Base-by-base conservation (phyloP, 2,888 invertebrate species). In the Melikaiella ostensackeni region DNA sequence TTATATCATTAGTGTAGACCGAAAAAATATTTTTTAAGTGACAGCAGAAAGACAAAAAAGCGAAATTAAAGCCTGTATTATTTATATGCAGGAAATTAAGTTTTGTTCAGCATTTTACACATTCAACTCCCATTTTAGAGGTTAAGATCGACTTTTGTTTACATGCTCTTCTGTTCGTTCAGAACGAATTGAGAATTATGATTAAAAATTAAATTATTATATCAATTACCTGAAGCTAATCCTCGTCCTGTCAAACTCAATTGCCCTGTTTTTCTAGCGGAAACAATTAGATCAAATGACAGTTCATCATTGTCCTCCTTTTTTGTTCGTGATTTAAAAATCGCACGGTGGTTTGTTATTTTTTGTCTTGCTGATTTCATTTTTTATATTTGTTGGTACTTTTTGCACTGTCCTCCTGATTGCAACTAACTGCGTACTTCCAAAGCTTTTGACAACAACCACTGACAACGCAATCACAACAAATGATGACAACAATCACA, bases 241-340 rank as follows among this genome's bases (percentile, higher is more conserved):
- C 95, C 96, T 88, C 94, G 94, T 82, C 95, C 95, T 77, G 96
- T 94, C 84, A 98, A 93, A 92, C 96, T 96, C 61, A 98, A 92
- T 84, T 95, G 94, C 27, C 98, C 98, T 81, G 95, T 95, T 88
- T 95, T 95, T 86, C 97, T 94, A 5, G 97, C 97, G 82, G 95
- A 94, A 92, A 97, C 96, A 77, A 98, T 93, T 86, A 97, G 91
- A 74, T 94, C 94, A 77, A 93, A 93, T 42, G 96, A 94, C 80
- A 97, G 90, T 88, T 95, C 94, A 77, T 92, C 93, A 80, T 95
- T 94, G 87, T 96, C 95, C 82, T 95, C 95, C 80, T 94, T 93
- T 92, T 94, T 94, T 82, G 94, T 95, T 92, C 96, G 95, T 88
- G 94, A 93, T 88, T 96, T 95, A 92, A 96, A 96, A 74, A 96